phyloP scores from a whole-genome alignment of 2,113 vertebrate genomes.

The Bucco capensis region DNA sequence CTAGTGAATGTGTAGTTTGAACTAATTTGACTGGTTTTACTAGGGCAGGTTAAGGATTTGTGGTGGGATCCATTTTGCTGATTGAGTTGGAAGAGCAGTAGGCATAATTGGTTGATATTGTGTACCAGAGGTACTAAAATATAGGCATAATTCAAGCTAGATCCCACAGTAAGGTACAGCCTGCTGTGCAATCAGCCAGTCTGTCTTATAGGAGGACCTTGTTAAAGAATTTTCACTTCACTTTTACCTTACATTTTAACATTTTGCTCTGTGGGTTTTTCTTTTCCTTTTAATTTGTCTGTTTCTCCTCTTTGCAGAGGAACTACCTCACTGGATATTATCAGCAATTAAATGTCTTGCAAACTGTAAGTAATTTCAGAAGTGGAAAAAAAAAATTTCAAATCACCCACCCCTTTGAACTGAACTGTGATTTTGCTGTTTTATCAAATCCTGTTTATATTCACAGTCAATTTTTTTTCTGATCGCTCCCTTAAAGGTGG shows the following conservation, averaged over 20 bases:
- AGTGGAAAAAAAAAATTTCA: not conserved
- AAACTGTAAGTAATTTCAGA: conserved; percentile 80
- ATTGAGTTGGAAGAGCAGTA: not conserved
- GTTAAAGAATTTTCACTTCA: not conserved
- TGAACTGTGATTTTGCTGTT: not conserved
- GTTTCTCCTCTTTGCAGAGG: conserved; percentile 65
- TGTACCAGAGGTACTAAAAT: not conserved
- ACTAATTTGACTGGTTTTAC: not conserved
- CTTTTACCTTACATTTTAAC: not conserved
- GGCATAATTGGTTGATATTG: not conserved
- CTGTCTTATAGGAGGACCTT: not conserved
- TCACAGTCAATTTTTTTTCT: not conserved
- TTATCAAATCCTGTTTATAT: not conserved
- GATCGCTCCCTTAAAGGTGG: not conserved
- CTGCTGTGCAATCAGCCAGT: not conserved
- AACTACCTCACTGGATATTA: conserved; percentile 87
- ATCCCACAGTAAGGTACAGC: not conserved
- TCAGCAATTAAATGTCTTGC: conserved; percentile 88
- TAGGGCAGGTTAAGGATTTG: not conserved
- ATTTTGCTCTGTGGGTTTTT: not conserved
- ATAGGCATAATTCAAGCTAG: not conserved
- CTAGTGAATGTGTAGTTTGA: not conserved
- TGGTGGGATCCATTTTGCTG: not conserved
- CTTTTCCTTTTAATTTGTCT: not conserved
- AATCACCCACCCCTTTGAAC: rapidly evolving